Percentiles rank a stretch among this genome's conserved stretches.
Conservation (phyloP, 2,113 vertebrate genomes). For the Eonycteris spelaea region DNA sequence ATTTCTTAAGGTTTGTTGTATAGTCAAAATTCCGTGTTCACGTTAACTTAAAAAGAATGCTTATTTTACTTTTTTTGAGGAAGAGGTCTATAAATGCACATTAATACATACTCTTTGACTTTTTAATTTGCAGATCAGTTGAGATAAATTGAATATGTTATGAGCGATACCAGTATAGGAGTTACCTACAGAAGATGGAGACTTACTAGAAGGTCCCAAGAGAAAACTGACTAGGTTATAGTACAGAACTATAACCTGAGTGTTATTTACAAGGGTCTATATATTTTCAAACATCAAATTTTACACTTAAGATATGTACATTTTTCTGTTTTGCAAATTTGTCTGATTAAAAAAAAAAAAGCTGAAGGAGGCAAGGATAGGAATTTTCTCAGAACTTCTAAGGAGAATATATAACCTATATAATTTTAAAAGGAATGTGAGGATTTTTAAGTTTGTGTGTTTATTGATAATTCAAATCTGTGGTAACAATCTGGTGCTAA, state of each 20-base stretch:
- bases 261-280: neutral
- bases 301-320: neutral
- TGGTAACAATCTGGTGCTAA: neutral
- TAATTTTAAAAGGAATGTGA: neutral
- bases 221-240: neutral
- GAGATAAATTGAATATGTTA: neutral
- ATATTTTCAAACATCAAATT: neutral
- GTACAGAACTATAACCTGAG: neutral
- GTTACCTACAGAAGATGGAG: neutral
- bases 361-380: neutral
- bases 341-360: neutral
- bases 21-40: neutral
- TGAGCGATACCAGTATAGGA: neutral
- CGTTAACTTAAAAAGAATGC: neutral
- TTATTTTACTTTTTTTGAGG: neutral
- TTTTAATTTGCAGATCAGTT: neutral
- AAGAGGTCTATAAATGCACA: neutral
- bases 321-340: conserved; percentile 3
- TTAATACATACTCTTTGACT: neutral
- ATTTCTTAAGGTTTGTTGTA: neutral
- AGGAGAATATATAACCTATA: neutral
- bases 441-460: neutral
- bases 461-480: neutral
- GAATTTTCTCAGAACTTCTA: neutral
- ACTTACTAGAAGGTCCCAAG: neutral